Base-by-base conservation (phyloP, 2,888 invertebrate species). In the Sylvicola cinctus region DNA sequence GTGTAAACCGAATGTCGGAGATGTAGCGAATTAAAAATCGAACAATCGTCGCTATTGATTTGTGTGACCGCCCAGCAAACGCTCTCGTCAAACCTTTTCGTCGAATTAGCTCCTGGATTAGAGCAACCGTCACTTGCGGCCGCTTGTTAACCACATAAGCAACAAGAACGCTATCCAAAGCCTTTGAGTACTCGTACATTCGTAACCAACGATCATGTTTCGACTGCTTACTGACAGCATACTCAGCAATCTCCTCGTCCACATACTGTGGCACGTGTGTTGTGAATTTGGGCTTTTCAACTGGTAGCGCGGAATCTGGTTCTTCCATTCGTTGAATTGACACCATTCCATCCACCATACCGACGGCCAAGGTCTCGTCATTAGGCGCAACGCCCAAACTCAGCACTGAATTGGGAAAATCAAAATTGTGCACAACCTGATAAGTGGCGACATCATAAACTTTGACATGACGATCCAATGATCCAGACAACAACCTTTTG, bases 391-490 rank as follows among this genome's bases (percentile, higher is more conserved):
- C 64, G 16, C 74, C 90, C 49, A 95, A 62, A 55, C 87, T 87
- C 23, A 95, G 63, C 30, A 98, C 70, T 11, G 90, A 76, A 55
- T 90, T 87, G 1, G 93, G 83, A 52, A 83, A 91, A 51, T 83
- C 79, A 37, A 93, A 63, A 8, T 83, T 84, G 48, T 93, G 85
- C 2, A 91, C 78, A 3, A 76, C 71, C 61, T 83, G 77, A 52
- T 84, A 93, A 3, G 77, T 77, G 20, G 74, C 68, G 20, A 84
- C 66, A 51, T 93, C 91, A 55, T 87, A 90, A 42, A 95, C 70
- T 60, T 91, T 93, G 0, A 93, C 79, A 60, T 90, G 88, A 41
- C 85, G 73, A 55, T 98, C 96, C 36, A 96, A 62, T 3, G 90
- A 85, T 2, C 80, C 87, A 0, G 93, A 90, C 45, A 95, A 55